Conservation (phyloP, 2,888 invertebrate species). For the Ophioninae sp. region DNA sequence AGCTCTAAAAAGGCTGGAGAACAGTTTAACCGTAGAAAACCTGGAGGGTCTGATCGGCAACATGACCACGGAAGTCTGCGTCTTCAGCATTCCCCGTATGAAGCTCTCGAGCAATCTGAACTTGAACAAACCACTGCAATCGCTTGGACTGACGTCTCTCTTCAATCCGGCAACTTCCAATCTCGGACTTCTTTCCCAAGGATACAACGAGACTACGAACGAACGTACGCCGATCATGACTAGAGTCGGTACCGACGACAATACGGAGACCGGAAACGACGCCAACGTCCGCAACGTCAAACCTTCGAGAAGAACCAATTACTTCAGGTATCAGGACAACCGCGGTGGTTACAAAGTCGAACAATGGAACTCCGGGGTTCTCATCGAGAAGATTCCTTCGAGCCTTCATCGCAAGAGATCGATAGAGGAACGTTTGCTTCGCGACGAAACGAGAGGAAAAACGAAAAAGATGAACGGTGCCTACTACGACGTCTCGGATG, state of each 20-base stretch:
- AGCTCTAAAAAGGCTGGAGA: constrained; percentile 82
- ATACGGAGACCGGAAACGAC: constrained; percentile 18
- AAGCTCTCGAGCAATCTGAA: constrained; percentile 84
- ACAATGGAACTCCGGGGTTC: constrained; percentile 74
- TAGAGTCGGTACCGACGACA: constrained; percentile 60
- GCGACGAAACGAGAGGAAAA: background rate
- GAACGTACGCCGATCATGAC: constrained; percentile 64
- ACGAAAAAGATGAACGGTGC: background rate
- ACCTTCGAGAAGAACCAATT: constrained; percentile 53
- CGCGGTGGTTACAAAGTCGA: constrained; percentile 69
- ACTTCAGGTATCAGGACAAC: constrained; percentile 71
- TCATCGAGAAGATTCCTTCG: constrained; percentile 63
- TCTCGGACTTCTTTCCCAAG: constrained; percentile 85
- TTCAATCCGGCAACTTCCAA: constrained; percentile 85
- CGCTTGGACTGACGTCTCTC: constrained; percentile 85
- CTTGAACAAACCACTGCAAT: constrained; percentile 83
- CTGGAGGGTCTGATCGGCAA: constrained; percentile 82
- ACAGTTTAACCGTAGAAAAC: constrained; percentile 81
- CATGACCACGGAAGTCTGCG: constrained; percentile 81
- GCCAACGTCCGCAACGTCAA: background rate
- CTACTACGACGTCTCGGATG: constrained; percentile 12
- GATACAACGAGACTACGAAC: constrained; percentile 70
- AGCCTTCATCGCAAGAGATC: constrained; percentile 33
- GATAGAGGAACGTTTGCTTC: constrained; percentile 2
- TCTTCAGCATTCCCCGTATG: constrained; percentile 88